Base-by-base conservation (phyloP, 2,888 invertebrate genomes). In the Drosophila tanythrix region DNA sequence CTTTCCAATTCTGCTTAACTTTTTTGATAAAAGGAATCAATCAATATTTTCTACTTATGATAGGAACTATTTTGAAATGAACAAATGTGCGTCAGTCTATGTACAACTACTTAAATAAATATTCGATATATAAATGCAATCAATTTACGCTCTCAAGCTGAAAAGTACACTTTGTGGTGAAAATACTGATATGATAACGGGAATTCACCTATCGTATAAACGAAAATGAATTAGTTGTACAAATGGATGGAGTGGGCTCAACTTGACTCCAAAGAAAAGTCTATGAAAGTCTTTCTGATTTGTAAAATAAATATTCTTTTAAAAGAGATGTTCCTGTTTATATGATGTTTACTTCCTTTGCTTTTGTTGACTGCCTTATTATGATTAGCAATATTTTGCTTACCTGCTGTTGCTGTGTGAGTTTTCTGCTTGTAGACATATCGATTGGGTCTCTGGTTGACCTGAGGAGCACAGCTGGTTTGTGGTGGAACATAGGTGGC, bases 341-440 rank as follows among this genome's bases (percentile, higher is more conserved):
- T 1, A 21, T 43, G 6, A 21, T 43, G 1, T 15, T 21, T 15
- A 21, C 1, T 46, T 29, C 13, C 25, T 31, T 13, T 38, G 7
- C 55, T 10, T 40, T 48, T 46, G 10, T 15, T 1, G 21, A 36
- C 56, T 6, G 3, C 8, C 13, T 15, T 21, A 11, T 21, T 25
- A 25, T 1, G 15, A 46, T 46, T 46, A 46, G 15, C 15, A 15
- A 46, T 46, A 25, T 8, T 25, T 15, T 38, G 13, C 38, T 59
- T 15, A 78, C 78, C 77, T 64, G 67, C n/a, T 8, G 46, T 13
- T 15, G 18, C 50, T 0, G 75, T 50, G 36, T 46, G 50, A 15
- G 38, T 21, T 2, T 35, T 53, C 15, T 58, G 63, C 38, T 57
- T 50, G 31, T 36, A 29, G 13, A n/a, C 36, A 56, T 56, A 53